Evolutionary conservation across 2,888 invertebrate species (phyloP).

Genomic region (Morinoia aosen): DNA sequence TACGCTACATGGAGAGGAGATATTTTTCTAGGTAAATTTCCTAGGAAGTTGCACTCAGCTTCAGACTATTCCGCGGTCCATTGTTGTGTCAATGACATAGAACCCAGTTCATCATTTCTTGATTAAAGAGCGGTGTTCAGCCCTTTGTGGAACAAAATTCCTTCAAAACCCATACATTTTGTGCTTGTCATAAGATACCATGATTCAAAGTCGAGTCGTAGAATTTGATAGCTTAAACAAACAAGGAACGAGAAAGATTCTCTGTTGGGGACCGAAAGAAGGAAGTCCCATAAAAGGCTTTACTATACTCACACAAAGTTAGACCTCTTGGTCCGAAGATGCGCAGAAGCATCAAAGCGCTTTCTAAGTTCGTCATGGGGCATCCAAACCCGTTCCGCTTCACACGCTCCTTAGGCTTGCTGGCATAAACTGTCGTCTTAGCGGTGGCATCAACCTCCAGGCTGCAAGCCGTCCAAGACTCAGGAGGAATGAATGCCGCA

Average conservation of each 20-base stretch:
- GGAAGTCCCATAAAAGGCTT: background rate
- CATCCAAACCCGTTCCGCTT: slow-evolving; percentile 50
- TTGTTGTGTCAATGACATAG: background rate
- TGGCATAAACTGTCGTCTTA: background rate
- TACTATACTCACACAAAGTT: background rate
- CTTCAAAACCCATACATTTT: background rate
- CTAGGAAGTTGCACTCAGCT: background rate
- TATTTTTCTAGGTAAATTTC: no score
- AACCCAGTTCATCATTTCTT: background rate
- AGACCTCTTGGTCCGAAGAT: background rate
- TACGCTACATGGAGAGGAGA: no score
- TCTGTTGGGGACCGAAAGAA: background rate
- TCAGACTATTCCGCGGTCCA: background rate
- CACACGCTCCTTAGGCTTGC: slow-evolving; percentile 20
- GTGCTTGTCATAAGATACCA: background rate
- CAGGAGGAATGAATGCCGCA: background rate
- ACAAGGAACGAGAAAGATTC: background rate
- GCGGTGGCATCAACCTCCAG: slow-evolving; percentile 2
- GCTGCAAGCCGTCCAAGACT: background rate
- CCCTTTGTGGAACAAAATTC: background rate
- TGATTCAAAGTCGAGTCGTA: background rate
- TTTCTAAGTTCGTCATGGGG: slow-evolving; percentile 4
- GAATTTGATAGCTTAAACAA: background rate
- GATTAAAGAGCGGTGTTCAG: background rate
- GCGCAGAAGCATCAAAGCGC: background rate